Base-by-base conservation (phyloP, 2,113 vertebrate genomes). In the Seriola aureovittata region DNA sequence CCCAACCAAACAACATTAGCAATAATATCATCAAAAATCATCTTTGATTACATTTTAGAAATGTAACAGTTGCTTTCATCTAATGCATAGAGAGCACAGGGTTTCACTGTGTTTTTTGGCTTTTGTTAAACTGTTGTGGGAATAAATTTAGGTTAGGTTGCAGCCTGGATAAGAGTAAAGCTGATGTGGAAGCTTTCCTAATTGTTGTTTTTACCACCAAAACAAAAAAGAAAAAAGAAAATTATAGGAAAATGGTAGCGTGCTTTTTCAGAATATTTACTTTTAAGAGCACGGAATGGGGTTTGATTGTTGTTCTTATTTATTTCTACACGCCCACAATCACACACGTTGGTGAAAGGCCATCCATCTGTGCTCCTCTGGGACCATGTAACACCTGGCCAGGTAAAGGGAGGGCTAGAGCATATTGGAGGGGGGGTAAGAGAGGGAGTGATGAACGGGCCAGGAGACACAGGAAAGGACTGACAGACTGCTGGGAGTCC, bases 401-500 rank as follows among this genome's bases (percentile, higher is more conserved):
- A 89, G 82, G 84, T 87, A 83, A 81, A 80, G 40, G 54, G 40
- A 58, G 74, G 40, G 68, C 8, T 25, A 63, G 65, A 25, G 25
- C 74, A 62, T 72, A 55, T 62, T 40, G 40, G 58, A 55, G 59
- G 25, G 52, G 60, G 80, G 44, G 60, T 75, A n/a, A 70, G 75
- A 70, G 59, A 86, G 67, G 71, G 58, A 81, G 73, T 36, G 80
- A 71, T 73, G 65, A 80, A 71, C 21, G 12, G 80, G 69, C 40
- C 71, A 60, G 65, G 76, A 64, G 65, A 85, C 6, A 19, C 82
- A 79, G 79, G 85, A 84, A 62, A 63, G 87, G 68, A 73, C 82
- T 65, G 80, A 72, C 69, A 57, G 75, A 88, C 87, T 84, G 80
- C 89, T 89, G 87, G 57, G 85, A 80, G 66, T 88, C 87, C 91